Conservation (phyloP, 2,888 invertebrate species). For the Nyleta sp. region DNA sequence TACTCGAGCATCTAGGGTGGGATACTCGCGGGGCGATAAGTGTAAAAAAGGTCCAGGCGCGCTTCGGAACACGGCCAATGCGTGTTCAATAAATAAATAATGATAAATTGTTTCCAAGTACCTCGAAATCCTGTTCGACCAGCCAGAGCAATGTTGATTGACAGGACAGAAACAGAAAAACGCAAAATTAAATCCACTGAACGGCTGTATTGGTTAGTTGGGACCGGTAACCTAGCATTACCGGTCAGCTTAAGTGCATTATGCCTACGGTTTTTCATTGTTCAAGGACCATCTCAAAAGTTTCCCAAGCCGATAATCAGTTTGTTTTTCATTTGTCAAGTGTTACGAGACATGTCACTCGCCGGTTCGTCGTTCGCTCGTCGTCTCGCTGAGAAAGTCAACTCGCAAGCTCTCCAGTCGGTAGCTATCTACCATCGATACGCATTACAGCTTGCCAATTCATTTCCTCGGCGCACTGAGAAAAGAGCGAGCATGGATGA, state of each 20-base stretch:
- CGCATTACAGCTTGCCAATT: no score
- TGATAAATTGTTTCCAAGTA: slow-evolving; percentile 83
- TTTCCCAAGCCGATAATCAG: slow-evolving; percentile 81
- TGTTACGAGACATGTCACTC: slow-evolving; percentile 36
- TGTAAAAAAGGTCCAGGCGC: slow-evolving; percentile 73
- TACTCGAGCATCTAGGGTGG: no score
- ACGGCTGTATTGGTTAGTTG: slow-evolving; percentile 58
- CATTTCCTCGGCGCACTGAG: no score
- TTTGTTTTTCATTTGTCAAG: slow-evolving; percentile 42
- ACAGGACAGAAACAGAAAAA: slow-evolving; percentile 88
- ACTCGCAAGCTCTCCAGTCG: no score
- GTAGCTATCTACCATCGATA: no score
- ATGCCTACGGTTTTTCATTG: slow-evolving; percentile 73
- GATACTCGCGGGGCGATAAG: no score
- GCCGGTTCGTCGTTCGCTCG: neutral
- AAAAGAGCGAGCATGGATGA: no score
- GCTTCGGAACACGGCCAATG: slow-evolving; percentile 79
- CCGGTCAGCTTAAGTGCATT: slow-evolving; percentile 56
- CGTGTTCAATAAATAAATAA: slow-evolving; percentile 77
- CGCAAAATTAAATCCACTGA: slow-evolving; percentile 76
- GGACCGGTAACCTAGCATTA: slow-evolving; percentile 58
- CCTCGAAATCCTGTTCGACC: slow-evolving; percentile 93
- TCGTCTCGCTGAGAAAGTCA: neutral
- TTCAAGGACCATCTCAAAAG: slow-evolving; percentile 84
- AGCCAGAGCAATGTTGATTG: slow-evolving; percentile 86